Conservation (phyloP, 1,140 invertebrate species). For the Brachionus koreanus region DNA sequence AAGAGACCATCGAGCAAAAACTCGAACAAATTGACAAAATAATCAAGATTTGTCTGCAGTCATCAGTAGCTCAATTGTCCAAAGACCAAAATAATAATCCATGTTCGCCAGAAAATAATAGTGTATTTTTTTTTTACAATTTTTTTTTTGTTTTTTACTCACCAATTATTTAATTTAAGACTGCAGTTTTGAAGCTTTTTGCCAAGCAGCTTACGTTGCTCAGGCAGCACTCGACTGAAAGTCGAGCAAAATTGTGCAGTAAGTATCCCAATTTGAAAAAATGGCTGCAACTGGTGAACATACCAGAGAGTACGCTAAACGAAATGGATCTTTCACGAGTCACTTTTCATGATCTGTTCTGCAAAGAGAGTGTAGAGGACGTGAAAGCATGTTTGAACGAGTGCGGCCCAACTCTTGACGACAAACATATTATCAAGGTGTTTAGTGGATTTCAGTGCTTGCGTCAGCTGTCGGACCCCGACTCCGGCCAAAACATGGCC, state of each 20-base stretch:
- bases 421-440: not conserved
- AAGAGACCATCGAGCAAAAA: conserved; percentile 11
- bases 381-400: not conserved
- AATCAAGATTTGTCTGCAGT: conserved; percentile 16
- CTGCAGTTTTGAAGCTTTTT: conserved; percentile 18
- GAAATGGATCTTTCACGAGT: not conserved
- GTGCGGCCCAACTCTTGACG: not conserved
- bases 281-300: conserved; percentile 11
- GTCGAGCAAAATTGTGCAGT: not conserved
- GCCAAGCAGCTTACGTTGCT: not conserved
- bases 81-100: conserved; percentile 9
- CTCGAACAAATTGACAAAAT: conserved; percentile 35
- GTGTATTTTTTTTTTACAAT: not conserved
- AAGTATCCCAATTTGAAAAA: conserved; percentile 37
- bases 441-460: not conserved
- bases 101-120: not conserved
- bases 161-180: not conserved
- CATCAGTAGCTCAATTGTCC: not conserved
- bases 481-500: not conserved
- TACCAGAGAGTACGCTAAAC: not conserved
- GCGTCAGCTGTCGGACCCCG: not conserved
- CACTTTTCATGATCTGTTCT: not conserved
- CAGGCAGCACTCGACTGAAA: not conserved
- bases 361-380: not conserved
- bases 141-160: not conserved